These are phyloP conservation scores for Nesometra sesokonis DNA, from an alignment of 35 echinoderm and acorn worm species.

Conservation along the genomic window DNA sequence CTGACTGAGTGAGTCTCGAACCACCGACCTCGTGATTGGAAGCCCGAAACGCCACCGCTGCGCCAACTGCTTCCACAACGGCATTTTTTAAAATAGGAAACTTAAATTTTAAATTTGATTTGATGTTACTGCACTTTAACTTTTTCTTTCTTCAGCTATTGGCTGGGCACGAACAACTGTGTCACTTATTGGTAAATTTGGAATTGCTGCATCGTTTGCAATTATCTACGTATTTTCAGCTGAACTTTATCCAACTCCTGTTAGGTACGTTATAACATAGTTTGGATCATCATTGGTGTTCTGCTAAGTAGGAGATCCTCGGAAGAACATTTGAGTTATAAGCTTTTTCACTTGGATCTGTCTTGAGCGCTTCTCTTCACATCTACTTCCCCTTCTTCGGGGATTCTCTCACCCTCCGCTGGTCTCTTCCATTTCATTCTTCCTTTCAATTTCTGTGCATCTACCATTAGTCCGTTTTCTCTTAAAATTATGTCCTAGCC, in stretches of 20 bases:
- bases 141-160: conserved; percentile 9
- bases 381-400: neutral
- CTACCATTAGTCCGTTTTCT: too few relatives aligned
- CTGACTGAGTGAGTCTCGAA: too few relatives aligned
- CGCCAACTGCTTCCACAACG: too few relatives aligned
- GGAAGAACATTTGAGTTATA: neutral
- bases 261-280: conserved; percentile 13
- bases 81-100: too few relatives aligned
- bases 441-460: too few relatives aligned
- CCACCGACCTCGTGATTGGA: too few relatives aligned
- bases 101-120: too few relatives aligned
- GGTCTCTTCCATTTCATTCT: too few relatives aligned
- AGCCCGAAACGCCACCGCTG: too few relatives aligned
- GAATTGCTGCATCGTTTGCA: conserved; percentile 13
- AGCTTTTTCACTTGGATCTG: too few relatives aligned
- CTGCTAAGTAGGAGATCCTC: neutral
- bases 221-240: conserved; percentile 33
- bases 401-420: neutral
- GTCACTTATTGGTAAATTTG: conserved; percentile 36
- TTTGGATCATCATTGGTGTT: neutral
- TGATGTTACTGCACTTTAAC: too few relatives aligned
- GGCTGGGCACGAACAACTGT: conserved; percentile 1
- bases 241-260: neutral
- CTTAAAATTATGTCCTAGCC: too few relatives aligned
- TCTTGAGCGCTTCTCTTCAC: neutral